Conservation (phyloP, 1,140 invertebrate species). For the Dryas iulia region DNA sequence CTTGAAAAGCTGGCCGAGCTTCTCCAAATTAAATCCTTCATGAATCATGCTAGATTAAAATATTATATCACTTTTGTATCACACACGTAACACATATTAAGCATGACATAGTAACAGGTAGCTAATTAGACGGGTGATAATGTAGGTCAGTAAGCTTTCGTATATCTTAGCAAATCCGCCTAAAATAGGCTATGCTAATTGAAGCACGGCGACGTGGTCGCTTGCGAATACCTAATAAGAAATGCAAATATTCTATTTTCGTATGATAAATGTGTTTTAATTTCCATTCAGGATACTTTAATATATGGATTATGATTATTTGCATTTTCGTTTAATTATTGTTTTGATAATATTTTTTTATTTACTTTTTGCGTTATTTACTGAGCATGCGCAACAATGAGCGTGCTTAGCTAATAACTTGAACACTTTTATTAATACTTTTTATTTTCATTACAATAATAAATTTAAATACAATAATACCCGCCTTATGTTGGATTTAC, state of each 20-base stretch:
- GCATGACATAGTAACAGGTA: not conserved
- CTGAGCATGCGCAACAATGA: too few relatives aligned
- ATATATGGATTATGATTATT: too few relatives aligned
- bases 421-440: too few relatives aligned
- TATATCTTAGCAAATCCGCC: not conserved
- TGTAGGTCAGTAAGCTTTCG: conserved; percentile 8
- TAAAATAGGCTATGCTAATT: conserved; percentile 14
- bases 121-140: not conserved
- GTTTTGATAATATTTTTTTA: too few relatives aligned
- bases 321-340: too few relatives aligned
- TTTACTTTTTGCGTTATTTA: too few relatives aligned
- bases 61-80: conserved; percentile 7
- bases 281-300: too few relatives aligned
- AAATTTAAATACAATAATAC: too few relatives aligned
- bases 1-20: conserved; percentile 28
- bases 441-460: too few relatives aligned
- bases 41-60: conserved; percentile 16
- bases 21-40: conserved; percentile 29
- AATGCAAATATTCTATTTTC: conserved; percentile 9
- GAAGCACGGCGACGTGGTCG: not conserved
- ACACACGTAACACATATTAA: not conserved
- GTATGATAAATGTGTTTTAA: not conserved
- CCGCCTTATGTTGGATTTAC: too few relatives aligned
- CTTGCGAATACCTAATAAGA: conserved; percentile 5
- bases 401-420: too few relatives aligned